These are phyloP conservation scores for Napeogenes inachia DNA, from an alignment of 2,888 invertebrate genomes.

Conservation along the genomic window DNA sequence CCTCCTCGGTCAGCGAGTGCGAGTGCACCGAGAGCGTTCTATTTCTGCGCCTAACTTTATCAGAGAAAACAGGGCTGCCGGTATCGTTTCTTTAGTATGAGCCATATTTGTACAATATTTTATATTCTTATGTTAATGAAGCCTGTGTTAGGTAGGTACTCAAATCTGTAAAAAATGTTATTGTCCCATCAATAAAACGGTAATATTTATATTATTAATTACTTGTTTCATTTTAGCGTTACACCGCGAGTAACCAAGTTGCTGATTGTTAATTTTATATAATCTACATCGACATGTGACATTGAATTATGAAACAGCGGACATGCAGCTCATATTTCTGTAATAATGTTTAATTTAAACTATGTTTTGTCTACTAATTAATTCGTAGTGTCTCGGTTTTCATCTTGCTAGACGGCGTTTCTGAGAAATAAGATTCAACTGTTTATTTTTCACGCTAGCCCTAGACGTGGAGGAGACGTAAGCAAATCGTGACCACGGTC, in stretches of 20 bases:
- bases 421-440: slow-evolving; percentile 8
- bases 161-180: no score
- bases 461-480: slow-evolving; percentile 31
- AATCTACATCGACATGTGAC: no score
- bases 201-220: slow-evolving; percentile 6
- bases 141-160: no score
- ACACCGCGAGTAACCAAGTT: no score
- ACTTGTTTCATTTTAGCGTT: neutral
- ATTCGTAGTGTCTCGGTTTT: neutral
- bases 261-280: no score
- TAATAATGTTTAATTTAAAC: no score
- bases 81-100: slow-evolving; percentile 19
- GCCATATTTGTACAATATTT: no score
- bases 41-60: slow-evolving; percentile 25
- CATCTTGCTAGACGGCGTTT: slow-evolving; percentile 10
- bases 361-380: no score
- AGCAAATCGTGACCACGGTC: slow-evolving; percentile 29
- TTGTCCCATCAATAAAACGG: neutral
- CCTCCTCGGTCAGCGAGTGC: slow-evolving; percentile 27
- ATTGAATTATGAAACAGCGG: no score
- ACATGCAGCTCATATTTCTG: no score
- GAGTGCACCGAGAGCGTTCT: slow-evolving; percentile 26
- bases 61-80: slow-evolving; percentile 19
- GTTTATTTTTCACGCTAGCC: slow-evolving; percentile 33
- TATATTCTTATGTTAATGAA: no score